Evolutionary conservation across 2,113 vertebrate species (phyloP).

Genomic region (Rhinoptilus africanus): DNA sequence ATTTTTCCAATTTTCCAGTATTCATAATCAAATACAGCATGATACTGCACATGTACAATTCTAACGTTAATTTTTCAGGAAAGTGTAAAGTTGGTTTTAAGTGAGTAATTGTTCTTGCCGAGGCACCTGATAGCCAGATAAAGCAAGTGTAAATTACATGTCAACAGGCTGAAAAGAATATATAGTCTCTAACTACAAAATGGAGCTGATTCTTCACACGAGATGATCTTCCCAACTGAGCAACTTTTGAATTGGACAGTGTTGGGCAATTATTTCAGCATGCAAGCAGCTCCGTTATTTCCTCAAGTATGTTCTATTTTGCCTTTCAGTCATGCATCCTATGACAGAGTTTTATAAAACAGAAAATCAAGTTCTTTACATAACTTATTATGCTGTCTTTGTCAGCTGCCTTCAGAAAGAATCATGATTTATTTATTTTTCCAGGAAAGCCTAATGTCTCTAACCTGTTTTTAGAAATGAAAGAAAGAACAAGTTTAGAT

Average conservation of each 20-base stretch:
- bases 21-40: neutral
- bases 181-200: neutral
- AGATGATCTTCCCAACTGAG: neutral
- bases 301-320: neutral
- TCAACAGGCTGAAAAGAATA: neutral
- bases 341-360: neutral
- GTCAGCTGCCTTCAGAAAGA: neutral
- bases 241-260: neutral
- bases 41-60: neutral
- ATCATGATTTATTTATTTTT: neutral
- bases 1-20: neutral
- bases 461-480: neutral
- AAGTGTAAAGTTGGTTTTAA: neutral
- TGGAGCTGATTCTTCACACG: neutral
- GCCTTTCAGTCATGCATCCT: neutral
- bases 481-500: neutral
- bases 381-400: neutral
- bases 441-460: neutral
- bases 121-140: neutral
- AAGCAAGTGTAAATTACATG: neutral
- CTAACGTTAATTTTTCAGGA: neutral
- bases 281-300: neutral
- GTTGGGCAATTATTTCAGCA: neutral
- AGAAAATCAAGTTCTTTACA: neutral
- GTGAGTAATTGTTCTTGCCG: neutral